Percentiles rank a stretch among this genome's conserved stretches.
Evolutionary conservation across 2,888 invertebrate species (phyloP).

Genomic region (Scrobipalpa costella): DNA sequence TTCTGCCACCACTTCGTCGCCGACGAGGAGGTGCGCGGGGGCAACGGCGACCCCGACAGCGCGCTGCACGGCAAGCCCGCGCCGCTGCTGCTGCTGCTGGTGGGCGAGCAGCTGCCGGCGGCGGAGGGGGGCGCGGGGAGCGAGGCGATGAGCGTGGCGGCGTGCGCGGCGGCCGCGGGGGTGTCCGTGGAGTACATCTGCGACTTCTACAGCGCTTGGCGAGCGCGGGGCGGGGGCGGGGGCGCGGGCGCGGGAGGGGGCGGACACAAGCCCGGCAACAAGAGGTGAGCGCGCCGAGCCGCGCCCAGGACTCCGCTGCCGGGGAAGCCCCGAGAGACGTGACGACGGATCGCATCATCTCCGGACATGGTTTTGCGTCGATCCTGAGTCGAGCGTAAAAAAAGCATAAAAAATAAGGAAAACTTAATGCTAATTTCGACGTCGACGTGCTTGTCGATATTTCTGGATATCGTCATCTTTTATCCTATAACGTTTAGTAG

Average conservation of each 20-base stretch:
- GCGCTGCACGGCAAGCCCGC: constrained; percentile 61
- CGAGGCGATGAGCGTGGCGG: constrained; percentile 87
- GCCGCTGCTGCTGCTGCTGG: constrained; percentile 87
- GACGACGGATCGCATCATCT: constrained; percentile 46
- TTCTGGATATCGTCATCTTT: constrained; percentile 22
- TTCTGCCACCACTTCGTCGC: constrained; percentile 89
- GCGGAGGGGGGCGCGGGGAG: constrained; percentile 77
- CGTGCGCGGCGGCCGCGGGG: constrained; percentile 89
- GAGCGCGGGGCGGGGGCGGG: not conserved
- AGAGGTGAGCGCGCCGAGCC: constrained; percentile 3
- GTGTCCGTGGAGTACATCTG: constrained; percentile 91
- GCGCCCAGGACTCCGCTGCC: constrained; percentile 42
- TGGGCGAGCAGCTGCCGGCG: constrained; percentile 58
- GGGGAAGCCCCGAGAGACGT: constrained; percentile 41
- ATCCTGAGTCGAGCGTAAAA: constrained; percentile 15
- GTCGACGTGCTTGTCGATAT: not conserved
- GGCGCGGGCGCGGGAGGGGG: not conserved
- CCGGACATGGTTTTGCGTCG: constrained; percentile 34
- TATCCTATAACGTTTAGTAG: constrained; percentile 25
- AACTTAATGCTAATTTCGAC: constrained; percentile 3
- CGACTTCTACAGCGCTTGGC: constrained; percentile 93
- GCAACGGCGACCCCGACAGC: constrained; percentile 63
- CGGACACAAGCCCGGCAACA: not conserved
- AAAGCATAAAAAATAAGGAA: constrained; percentile 7
- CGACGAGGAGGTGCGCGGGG: constrained; percentile 61